phyloP scores from a whole-genome alignment of 2,888 invertebrate genomes.

The Chaetogeoica ovagalla region DNA sequence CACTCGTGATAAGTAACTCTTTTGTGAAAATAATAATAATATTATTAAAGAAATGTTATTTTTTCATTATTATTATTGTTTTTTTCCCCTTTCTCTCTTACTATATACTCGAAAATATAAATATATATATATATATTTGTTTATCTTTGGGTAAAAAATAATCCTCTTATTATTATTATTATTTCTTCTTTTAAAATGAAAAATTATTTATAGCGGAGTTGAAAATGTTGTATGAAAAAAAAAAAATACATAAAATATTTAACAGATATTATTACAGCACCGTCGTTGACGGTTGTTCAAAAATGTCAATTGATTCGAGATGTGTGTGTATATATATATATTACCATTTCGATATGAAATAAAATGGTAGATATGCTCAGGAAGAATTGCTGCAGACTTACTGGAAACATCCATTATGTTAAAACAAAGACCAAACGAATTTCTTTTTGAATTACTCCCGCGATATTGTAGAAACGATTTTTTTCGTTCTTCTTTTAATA shows the following conservation, averaged over 20 bases:
- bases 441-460: too few species aligned
- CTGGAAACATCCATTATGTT: conserved; percentile 1
- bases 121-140: not conserved
- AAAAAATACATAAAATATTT: not conserved
- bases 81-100: not conserved
- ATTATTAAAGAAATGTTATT: too few species aligned
- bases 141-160: not conserved
- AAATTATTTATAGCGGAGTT: not conserved
- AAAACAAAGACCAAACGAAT: not conserved
- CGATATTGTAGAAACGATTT: too few species aligned
- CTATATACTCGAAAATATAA: not conserved
- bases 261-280: not conserved
- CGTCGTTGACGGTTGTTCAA: not conserved
- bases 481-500: too few species aligned
- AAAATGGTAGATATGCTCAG: not conserved
- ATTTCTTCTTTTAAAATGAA: not conserved
- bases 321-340: too few species aligned
- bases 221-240: not conserved
- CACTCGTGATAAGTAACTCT: too few species aligned
- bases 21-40: too few species aligned
- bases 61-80: not conserved
- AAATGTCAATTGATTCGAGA: not conserved
- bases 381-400: not conserved
- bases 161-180: not conserved
- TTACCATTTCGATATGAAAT: not conserved